Conservation (phyloP, 2,113 vertebrate genomes). For the Pituophis catenifer region DNA sequence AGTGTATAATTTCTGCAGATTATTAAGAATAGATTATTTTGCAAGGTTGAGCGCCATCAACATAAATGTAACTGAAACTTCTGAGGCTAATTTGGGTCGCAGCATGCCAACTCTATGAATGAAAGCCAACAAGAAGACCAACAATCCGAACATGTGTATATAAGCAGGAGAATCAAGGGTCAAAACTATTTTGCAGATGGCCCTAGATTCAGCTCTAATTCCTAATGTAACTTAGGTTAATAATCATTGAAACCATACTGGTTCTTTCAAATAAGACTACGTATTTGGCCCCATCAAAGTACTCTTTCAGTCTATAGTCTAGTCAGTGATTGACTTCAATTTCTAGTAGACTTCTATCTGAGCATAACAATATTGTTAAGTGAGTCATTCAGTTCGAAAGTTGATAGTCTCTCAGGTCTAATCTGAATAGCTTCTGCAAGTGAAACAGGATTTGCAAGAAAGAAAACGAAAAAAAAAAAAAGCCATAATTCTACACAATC, state of each 20-base stretch:
- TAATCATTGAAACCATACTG: neutral
- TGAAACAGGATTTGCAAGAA: neutral
- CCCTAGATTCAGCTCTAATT: neutral
- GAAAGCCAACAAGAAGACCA: neutral
- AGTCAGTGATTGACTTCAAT: neutral
- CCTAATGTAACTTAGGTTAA: neutral
- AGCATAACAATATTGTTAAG: neutral
- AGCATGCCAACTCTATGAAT: neutral
- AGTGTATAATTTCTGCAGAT: neutral
- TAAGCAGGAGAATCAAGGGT: fast-evolving
- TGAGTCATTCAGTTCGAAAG: neutral
- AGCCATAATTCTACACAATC: neutral
- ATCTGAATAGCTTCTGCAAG: neutral
- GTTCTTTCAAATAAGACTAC: neutral
- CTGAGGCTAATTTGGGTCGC: neutral
- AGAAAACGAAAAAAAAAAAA: neutral
- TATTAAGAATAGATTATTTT: neutral
- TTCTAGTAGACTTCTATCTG: neutral
- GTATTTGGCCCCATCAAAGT: neutral
- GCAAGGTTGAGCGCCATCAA: neutral
- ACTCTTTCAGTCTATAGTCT: neutral
- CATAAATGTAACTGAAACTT: neutral
- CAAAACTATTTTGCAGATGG: fast-evolving
- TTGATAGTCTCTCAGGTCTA: neutral
- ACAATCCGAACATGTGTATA: neutral